Conservation (phyloP, 1,140 invertebrate genomes). For the Drosophila arawakana region DNA sequence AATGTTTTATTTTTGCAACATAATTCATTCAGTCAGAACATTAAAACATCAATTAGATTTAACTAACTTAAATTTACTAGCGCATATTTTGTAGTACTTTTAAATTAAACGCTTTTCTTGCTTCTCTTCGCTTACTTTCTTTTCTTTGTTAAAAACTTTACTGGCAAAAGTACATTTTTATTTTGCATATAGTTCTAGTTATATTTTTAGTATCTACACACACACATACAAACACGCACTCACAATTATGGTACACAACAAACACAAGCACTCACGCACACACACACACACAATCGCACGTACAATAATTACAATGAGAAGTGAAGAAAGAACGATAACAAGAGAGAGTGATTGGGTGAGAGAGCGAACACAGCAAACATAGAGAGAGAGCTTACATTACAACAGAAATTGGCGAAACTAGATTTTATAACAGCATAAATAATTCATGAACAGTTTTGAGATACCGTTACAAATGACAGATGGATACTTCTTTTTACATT, state of each 20-base stretch:
- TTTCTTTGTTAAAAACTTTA: constrained; percentile 32
- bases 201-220: constrained; percentile 33
- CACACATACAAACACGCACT: constrained; percentile 40
- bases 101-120: constrained; percentile 36
- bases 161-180: constrained; percentile 41
- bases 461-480: constrained; percentile 8
- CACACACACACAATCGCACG: constrained; percentile 35
- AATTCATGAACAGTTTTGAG: neutral
- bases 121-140: neutral
- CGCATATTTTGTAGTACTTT: constrained; percentile 1
- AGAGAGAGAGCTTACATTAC: constrained; percentile 55
- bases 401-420: constrained; percentile 2
- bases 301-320: constrained; percentile 21
- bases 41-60: constrained; percentile 78
- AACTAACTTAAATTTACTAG: constrained; percentile 63
- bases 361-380: constrained; percentile 60
- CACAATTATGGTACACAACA: constrained; percentile 40
- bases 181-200: constrained; percentile 24
- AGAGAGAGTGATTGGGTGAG: constrained; percentile 13
- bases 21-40: constrained; percentile 79
- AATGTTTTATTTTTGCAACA: constrained; percentile 77
- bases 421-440: constrained; percentile 34
- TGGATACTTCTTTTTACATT: constrained; percentile 20
- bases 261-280: constrained; percentile 36
- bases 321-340: constrained; percentile 19